These are phyloP conservation scores for Pandemis corylana DNA, from an alignment of 2,888 invertebrate genomes.

Conservation along the genomic window DNA sequence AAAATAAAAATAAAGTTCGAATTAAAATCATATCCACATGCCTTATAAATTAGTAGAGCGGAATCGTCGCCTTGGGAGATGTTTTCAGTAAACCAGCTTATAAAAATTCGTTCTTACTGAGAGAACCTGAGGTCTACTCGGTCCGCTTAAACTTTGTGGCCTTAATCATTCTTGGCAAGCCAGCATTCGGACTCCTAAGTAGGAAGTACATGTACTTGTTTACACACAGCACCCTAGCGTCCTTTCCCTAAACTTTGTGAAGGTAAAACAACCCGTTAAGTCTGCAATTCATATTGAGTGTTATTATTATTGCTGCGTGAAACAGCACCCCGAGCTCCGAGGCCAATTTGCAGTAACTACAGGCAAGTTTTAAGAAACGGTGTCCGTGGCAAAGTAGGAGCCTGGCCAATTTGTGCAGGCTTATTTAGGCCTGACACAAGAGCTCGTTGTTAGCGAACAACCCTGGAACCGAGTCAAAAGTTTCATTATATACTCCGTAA, in stretches of 20 bases:
- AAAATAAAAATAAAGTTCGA: not conserved
- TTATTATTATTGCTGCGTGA: slow-evolving; percentile 37
- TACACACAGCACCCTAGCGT: slow-evolving; percentile 35
- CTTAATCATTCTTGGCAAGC: not conserved
- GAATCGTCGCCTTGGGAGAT: not conserved
- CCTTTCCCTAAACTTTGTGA: slow-evolving; percentile 31
- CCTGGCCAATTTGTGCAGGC: slow-evolving; percentile 27
- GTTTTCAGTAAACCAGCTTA: not conserved
- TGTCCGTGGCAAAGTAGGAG: slow-evolving; percentile 25
- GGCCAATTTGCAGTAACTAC: slow-evolving; percentile 39
- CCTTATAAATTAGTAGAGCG: not conserved
- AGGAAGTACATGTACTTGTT: slow-evolving; percentile 8
- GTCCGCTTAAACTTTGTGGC: not conserved
- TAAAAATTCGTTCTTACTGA: not conserved
- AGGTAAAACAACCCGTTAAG: slow-evolving; percentile 34
- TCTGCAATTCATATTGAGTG: slow-evolving; percentile 37
- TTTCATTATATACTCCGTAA: not conserved
- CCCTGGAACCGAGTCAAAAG: slow-evolving; percentile 7
- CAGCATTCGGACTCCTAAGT: slow-evolving; percentile 16
- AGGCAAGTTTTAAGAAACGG: slow-evolving; percentile 40
- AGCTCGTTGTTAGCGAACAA: slow-evolving; percentile 11
- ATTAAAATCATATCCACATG: not conserved
- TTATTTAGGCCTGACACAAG: slow-evolving; percentile 34
- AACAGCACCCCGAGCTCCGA: slow-evolving; percentile 22
- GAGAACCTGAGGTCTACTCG: not conserved